These are phyloP conservation scores for Notoglanidium macrostoma DNA, from an alignment of 2,797 vertebrate genomes.

Conservation along the genomic window DNA sequence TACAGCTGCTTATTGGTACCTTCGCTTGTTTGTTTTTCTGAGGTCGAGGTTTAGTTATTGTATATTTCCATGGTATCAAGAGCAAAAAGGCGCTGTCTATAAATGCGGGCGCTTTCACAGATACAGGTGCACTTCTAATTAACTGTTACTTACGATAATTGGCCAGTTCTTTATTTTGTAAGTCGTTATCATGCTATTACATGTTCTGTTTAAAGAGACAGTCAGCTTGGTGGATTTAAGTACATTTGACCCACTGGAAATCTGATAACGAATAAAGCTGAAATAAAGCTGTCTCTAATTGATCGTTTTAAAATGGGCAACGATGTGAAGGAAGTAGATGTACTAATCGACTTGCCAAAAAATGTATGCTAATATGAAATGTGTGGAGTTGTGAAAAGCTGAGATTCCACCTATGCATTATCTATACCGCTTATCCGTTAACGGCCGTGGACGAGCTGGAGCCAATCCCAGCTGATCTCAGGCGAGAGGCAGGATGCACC, in stretches of 20 bases:
- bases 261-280: not conserved
- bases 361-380: not conserved
- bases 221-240: not conserved
- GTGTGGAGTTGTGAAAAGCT: too few relatives aligned
- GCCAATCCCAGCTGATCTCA: too few relatives aligned
- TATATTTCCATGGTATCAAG: not conserved
- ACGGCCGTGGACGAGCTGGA: too few relatives aligned
- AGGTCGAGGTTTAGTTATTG: not conserved
- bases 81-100: not conserved
- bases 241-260: not conserved
- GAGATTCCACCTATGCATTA: too few relatives aligned
- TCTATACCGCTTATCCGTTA: too few relatives aligned
- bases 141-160: not conserved
- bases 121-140: not conserved
- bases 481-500: too few relatives aligned
- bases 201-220: not conserved
- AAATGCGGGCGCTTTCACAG: not conserved
- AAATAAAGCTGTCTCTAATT: not conserved
- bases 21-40: not conserved
- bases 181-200: not conserved
- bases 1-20: not conserved
- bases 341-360: not conserved
- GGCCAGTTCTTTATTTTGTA: not conserved
- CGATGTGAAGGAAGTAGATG: not conserved
- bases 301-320: not conserved